Base-by-base conservation (phyloP, 2,113 vertebrate genomes). In the Apodemus speciosus region DNA sequence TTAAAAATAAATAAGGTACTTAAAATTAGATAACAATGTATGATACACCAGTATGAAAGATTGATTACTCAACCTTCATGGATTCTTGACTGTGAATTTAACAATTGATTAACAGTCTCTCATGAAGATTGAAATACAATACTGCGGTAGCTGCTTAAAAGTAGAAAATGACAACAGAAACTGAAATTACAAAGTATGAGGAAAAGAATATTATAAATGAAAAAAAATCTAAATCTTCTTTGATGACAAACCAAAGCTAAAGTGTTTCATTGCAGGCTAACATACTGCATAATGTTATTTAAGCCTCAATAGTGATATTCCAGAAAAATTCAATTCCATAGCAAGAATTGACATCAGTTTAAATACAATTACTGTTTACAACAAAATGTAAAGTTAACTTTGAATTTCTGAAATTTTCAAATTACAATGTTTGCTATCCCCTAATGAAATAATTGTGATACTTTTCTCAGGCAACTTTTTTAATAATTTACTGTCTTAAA, bases 11-110 rank as follows among this genome's bases (percentile, higher is more conserved):
- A 27, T 86, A 35, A 85, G 76, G 7, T 58, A 2, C 35, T 16
- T 92, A 69, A 58, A 80, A 71, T 90, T 90, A 92, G 2, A 53
- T 95, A 66, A 91, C 60, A 80, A 95, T 66, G 27, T 43, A 86
- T 56, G 2, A 88, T 69, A 79, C 68, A 25, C 3, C 79, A 90
- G 71, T 10, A 23, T 86, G 56, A 91, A 79, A 76, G 46, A 83
- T 91, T 91, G 51, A 77, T 73, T 76, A 66, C 4, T 90, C 11
- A 62, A 88, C 35, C 68, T 86, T 60, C 32, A 38, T 79, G 30
- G 13, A 73, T 56, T 94, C 49, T 72, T n/a, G 0, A 23, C 25
- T 81, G 46, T 60, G 32, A 93, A 85, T 72, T 86, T 43, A 77
- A 93, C 7, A 89, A 68, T 3, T 85, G 7, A 85, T 64, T 58